Percentiles rank a stretch among this genome's conserved stretches.
Conservation (phyloP, 2,113 vertebrate genomes). For the Gasterosteus aculeatus region DNA sequence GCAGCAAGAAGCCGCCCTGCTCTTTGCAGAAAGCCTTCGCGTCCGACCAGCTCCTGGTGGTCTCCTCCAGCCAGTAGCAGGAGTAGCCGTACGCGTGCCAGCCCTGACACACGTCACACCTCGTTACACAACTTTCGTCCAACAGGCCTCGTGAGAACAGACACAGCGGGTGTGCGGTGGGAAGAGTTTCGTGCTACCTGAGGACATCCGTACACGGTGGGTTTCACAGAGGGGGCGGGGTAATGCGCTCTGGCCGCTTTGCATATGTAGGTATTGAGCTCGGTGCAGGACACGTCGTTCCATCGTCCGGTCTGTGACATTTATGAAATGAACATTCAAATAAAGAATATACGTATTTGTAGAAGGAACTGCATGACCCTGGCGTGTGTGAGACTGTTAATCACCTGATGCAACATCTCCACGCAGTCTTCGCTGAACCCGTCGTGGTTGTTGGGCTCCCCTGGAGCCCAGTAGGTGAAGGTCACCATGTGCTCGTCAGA, state of each 20-base stretch:
- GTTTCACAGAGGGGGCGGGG: slow-evolving; percentile 75
- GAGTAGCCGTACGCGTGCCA: slow-evolving; percentile 81
- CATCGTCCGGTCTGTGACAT: slow-evolving; percentile 77
- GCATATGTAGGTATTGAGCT: slow-evolving; percentile 82
- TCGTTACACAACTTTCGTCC: neutral
- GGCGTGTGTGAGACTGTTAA: neutral
- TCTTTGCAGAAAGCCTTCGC: slow-evolving; percentile 77
- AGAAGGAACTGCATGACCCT: neutral
- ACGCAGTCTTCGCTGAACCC: slow-evolving; percentile 81
- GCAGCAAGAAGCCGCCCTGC: slow-evolving; percentile 69
- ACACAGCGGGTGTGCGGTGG: too few species aligned
- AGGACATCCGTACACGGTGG: slow-evolving; percentile 79
- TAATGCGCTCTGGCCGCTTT: slow-evolving; percentile 82
- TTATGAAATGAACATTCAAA: neutral
- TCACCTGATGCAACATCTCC: slow-evolving; percentile 77
- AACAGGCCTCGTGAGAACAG: neutral
- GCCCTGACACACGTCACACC: slow-evolving; percentile 64
- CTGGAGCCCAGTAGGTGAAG: slow-evolving; percentile 83
- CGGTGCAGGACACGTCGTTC: slow-evolving; percentile 79
- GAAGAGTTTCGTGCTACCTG: slow-evolving; percentile 62
- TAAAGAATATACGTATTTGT: neutral
- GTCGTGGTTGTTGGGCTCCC: slow-evolving; percentile 80
- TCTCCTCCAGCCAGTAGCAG: slow-evolving; percentile 83
- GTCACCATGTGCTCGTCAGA: slow-evolving; percentile 69
- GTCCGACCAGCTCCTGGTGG: slow-evolving; percentile 65